Percentiles rank a stretch among this genome's conserved stretches.
These are phyloP conservation scores for Hemiprocne comata DNA, from an alignment of 2,113 vertebrate species.

Conservation along the genomic window DNA sequence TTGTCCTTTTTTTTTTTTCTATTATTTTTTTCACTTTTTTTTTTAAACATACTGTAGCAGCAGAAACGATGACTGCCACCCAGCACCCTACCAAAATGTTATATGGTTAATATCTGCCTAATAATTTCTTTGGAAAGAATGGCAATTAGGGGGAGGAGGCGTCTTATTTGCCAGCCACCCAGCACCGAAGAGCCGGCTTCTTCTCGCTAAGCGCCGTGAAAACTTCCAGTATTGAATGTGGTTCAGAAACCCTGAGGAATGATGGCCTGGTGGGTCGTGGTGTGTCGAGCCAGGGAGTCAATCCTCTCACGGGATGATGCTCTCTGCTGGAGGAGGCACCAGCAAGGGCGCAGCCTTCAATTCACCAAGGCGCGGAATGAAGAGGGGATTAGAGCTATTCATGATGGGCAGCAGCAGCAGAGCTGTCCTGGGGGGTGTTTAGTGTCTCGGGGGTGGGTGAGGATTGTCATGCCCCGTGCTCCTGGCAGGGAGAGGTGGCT, in stretches of 20 bases:
- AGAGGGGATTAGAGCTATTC: constrained; percentile 36
- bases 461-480: background rate
- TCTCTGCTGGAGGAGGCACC: background rate
- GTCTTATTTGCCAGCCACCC: background rate
- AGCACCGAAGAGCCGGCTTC: background rate
- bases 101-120: constrained; percentile 51
- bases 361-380: constrained; percentile 9
- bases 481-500: background rate
- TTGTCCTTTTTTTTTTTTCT: constrained; percentile 55
- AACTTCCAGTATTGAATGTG: background rate
- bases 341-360: constrained; percentile 28
- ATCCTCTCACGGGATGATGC: constrained; percentile 10
- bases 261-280: background rate
- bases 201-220: background rate
- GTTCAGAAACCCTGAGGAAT: background rate
- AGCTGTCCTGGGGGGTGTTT: background rate
- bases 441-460: background rate
- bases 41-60: constrained; percentile 60
- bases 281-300: background rate
- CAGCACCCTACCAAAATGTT: constrained; percentile 63
- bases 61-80: constrained; percentile 60
- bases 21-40: background rate
- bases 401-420: constrained; percentile 26
- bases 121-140: constrained; percentile 39
- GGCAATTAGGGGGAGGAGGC: constrained; percentile 32